Evolutionary conservation across 2,113 vertebrate genomes (phyloP).

Genomic region (Panurus biarmicus): DNA sequence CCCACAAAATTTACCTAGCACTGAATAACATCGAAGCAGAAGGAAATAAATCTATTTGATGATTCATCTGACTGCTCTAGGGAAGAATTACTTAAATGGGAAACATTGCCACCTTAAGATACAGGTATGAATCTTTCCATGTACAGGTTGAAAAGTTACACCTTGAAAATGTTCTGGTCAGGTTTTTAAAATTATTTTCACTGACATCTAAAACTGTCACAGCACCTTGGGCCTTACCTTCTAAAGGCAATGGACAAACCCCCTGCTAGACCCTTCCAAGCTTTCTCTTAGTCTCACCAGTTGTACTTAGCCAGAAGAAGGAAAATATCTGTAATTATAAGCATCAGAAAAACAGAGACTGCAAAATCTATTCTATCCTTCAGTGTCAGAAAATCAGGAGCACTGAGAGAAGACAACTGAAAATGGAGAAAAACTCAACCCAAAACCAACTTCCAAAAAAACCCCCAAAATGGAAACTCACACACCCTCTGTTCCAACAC

Average conservation of each 20-base stretch:
- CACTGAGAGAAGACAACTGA: not conserved
- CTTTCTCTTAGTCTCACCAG: not conserved
- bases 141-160: not conserved
- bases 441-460: not conserved
- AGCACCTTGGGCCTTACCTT: not conserved
- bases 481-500: not conserved
- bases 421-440: not conserved
- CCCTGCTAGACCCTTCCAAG: not conserved
- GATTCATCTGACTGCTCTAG: not conserved
- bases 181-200: not conserved
- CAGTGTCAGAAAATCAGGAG: not conserved
- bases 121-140: not conserved
- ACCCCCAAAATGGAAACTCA: not conserved
- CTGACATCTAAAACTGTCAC: not conserved
- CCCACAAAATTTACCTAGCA: not conserved
- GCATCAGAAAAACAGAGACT: not conserved
- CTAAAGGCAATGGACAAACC: not conserved
- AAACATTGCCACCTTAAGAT: not conserved
- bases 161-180: not conserved
- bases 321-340: not conserved
- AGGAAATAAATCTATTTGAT: not conserved
- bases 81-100: not conserved
- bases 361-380: not conserved
- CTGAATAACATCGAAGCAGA: not conserved
- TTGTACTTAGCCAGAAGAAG: constrained; percentile 16